Percentiles rank a stretch among this genome's conserved stretches.
Evolutionary conservation across 2,113 vertebrate species (phyloP).

Genomic region (Motacilla alba): DNA sequence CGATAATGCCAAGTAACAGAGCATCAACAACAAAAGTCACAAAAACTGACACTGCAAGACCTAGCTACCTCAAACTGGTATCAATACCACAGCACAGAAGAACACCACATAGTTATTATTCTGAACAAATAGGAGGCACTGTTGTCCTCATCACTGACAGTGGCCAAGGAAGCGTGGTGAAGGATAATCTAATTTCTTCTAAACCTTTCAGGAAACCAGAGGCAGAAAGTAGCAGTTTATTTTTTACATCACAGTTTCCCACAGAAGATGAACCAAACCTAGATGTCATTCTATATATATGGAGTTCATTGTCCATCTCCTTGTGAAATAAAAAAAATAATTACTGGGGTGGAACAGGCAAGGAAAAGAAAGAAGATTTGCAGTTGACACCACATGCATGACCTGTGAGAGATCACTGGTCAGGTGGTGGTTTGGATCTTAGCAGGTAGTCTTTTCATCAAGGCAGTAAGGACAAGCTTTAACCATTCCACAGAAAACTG

Average conservation of each 20-base stretch:
- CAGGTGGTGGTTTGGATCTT: background rate
- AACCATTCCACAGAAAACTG: background rate
- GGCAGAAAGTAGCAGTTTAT: background rate
- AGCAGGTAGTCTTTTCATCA: background rate
- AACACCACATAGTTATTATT: background rate
- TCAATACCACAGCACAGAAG: background rate
- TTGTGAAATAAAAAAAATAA: background rate
- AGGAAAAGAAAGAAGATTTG: background rate
- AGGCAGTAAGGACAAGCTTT: background rate
- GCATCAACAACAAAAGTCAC: background rate
- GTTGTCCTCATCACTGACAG: background rate
- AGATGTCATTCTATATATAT: background rate
- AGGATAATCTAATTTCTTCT: background rate
- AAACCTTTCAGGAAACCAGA: background rate
- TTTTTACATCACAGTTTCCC: background rate
- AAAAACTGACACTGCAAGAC: background rate
- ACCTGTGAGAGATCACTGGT: background rate
- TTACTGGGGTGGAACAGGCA: background rate
- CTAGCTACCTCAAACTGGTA: background rate
- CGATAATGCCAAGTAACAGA: background rate
- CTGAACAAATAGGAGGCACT: background rate
- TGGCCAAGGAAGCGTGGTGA: background rate
- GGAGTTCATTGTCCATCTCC: background rate
- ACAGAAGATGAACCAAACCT: accelerated
- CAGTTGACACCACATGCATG: background rate